Conservation (phyloP, 2,797 vertebrate genomes). For the Sebastiscus tertius region DNA sequence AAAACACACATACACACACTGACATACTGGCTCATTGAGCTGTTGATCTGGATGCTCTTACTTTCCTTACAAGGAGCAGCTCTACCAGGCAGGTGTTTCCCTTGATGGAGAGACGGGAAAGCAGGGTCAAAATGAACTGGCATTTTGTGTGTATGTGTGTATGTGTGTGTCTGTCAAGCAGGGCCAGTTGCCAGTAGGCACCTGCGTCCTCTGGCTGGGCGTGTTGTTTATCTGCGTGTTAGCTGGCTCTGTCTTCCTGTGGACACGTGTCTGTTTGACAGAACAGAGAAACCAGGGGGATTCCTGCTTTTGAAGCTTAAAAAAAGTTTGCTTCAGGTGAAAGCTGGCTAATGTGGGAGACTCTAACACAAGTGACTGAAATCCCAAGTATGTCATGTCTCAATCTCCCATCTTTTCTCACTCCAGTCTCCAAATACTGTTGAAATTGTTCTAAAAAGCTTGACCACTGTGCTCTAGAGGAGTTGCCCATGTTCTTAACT, state of each 20-base stretch:
- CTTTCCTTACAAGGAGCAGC: conserved; percentile 65
- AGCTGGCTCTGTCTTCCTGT: conserved; percentile 66
- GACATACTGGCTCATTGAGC: conserved; percentile 21
- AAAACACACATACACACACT: conserved; percentile 4
- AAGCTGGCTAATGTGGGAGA: neutral
- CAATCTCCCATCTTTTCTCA: neutral
- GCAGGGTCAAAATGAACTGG: conserved; percentile 49
- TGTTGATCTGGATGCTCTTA: conserved; percentile 50
- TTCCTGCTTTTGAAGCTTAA: conserved; percentile 17
- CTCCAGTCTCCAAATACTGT: neutral
- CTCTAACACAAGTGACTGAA: neutral
- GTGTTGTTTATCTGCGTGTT: conserved; percentile 67
- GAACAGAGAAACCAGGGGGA: conserved; percentile 8
- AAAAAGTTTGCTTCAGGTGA: neutral
- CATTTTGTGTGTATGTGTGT: conserved; percentile 1
- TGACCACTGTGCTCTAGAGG: neutral
- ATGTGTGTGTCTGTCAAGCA: conserved; percentile 19
- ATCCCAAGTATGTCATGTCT: neutral
- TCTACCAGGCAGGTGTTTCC: conserved; percentile 75
- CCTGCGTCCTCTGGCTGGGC: conserved; percentile 74
- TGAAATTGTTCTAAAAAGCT: neutral
- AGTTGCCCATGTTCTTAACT: conserved; percentile 13
- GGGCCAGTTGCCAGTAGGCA: conserved; percentile 17
- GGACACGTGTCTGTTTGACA: conserved; percentile 59
- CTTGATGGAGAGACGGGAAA: conserved; percentile 51